Conservation (phyloP, 2,888 invertebrate species). For the Cantharis rustica region DNA sequence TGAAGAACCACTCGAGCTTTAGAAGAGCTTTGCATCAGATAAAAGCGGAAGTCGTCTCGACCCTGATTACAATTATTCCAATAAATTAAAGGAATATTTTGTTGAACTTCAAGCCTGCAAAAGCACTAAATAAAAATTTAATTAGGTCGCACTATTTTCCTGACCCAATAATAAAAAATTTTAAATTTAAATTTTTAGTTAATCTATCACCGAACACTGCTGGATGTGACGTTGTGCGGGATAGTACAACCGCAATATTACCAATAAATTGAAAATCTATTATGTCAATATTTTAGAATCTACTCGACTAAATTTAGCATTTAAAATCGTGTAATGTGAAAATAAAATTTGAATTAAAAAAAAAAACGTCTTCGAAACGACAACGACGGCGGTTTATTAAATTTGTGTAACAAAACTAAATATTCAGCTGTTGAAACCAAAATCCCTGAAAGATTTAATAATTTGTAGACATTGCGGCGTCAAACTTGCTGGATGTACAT, state of each 20-base stretch:
- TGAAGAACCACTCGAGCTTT: not conserved
- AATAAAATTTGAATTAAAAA: not conserved
- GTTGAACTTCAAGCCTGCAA: not conserved
- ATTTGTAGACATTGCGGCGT: conserved; percentile 15
- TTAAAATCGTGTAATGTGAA: not conserved
- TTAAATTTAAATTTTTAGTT: conserved; percentile 29
- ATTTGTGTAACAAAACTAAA: not conserved
- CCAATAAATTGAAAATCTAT: not conserved
- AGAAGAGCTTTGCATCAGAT: not conserved
- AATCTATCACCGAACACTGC: conserved; percentile 24
- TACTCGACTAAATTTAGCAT: not conserved
- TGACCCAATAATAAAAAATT: conserved; percentile 6
- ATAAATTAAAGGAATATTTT: not conserved
- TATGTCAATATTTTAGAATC: not conserved
- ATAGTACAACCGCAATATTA: not conserved
- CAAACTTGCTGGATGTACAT: conserved; percentile 12
- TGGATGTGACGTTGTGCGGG: conserved; percentile 25
- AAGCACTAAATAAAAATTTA: not conserved
- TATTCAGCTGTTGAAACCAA: conserved; percentile 6
- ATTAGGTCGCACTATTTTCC: not conserved
- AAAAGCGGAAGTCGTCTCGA: not conserved
- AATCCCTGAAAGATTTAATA: conserved; percentile 9
- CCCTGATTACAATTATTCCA: not conserved
- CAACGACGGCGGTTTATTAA: not conserved
- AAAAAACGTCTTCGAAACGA: not conserved